phyloP scores from a whole-genome alignment of 1,140 invertebrate species.

The Sinonovacula constricta region DNA sequence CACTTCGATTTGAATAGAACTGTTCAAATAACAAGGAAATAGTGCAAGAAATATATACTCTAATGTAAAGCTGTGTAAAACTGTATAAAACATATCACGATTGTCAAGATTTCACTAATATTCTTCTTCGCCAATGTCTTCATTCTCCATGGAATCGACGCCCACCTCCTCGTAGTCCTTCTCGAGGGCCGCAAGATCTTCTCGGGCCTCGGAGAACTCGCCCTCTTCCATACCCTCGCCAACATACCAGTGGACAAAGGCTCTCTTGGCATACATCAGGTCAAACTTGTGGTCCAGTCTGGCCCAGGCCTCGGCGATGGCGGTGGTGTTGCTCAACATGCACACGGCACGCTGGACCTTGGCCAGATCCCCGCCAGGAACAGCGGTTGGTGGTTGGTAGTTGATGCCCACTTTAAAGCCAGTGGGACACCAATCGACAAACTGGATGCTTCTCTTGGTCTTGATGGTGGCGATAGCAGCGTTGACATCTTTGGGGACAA shows the following conservation, averaged over 20 bases:
- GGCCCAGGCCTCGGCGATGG: slow-evolving; percentile 86
- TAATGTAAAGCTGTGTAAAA: too few relatives aligned
- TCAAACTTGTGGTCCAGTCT: slow-evolving; percentile 83
- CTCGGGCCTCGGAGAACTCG: slow-evolving; percentile 87
- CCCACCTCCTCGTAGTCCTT: slow-evolving; percentile 63
- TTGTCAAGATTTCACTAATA: too few relatives aligned
- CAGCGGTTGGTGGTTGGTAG: slow-evolving; percentile 88
- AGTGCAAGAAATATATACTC: too few relatives aligned
- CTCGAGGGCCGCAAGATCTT: slow-evolving; percentile 86
- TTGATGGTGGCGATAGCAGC: slow-evolving; percentile 85
- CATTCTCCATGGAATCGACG: too few relatives aligned
- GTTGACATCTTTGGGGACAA: slow-evolving; percentile 89
- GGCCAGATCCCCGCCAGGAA: slow-evolving; percentile 86
- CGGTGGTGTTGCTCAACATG: slow-evolving; percentile 88
- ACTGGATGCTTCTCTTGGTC: slow-evolving; percentile 81
- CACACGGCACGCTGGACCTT: slow-evolving; percentile 78
- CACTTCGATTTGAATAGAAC: too few relatives aligned
- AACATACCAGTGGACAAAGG: slow-evolving; percentile 77
- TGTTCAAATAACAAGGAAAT: too few relatives aligned
- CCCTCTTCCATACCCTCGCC: slow-evolving; percentile 80
- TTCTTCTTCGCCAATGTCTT: too few relatives aligned
- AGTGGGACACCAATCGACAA: slow-evolving; percentile 67
- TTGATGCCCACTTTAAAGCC: slow-evolving; percentile 68
- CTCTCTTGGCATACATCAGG: slow-evolving; percentile 82
- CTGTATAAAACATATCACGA: too few relatives aligned